Evolutionary conservation across 92 coral and sea anemone genomes (phyloP).

Genomic region (Porites divaricata): DNA sequence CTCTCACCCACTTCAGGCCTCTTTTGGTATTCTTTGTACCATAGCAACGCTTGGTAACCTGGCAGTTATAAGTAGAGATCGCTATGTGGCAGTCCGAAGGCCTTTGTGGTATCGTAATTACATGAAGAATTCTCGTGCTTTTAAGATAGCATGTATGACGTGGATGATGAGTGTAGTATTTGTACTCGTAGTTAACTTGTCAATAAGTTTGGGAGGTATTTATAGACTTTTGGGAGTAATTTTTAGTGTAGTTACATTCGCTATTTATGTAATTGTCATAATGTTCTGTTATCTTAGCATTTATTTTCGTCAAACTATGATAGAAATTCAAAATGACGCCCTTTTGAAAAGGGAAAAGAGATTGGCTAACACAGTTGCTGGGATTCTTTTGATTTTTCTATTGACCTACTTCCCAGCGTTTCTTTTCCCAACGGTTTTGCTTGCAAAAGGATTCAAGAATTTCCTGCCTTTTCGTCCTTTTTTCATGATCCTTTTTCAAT

Average conservation of each 20-base stretch:
- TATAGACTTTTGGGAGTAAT: background rate
- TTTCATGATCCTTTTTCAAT: background rate
- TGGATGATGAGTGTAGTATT: background rate
- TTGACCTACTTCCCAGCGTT: background rate
- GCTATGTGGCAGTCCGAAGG: background rate
- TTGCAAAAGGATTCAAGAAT: background rate
- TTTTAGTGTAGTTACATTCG: background rate
- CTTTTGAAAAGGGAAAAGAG: background rate
- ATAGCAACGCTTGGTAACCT: background rate
- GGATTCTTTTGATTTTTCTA: background rate
- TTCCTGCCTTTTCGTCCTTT: background rate
- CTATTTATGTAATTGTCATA: background rate
- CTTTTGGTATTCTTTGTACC: background rate
- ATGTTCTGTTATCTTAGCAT: background rate
- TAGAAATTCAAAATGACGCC: background rate
- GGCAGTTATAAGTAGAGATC: constrained; percentile 4
- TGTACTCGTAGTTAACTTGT: background rate
- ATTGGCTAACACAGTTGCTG: background rate
- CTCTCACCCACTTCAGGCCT: background rate
- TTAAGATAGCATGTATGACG: background rate
- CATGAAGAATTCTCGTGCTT: constrained; percentile 7
- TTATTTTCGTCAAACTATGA: background rate
- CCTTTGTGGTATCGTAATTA: constrained; percentile 2
- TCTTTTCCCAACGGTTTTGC: background rate
- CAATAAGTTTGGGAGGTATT: background rate